A percentile compares a stretch with the other conserved stretches of the same genome.
Evolutionary conservation across 2,888 invertebrate species (phyloP).

Genomic region (Pammene aurita): DNA sequence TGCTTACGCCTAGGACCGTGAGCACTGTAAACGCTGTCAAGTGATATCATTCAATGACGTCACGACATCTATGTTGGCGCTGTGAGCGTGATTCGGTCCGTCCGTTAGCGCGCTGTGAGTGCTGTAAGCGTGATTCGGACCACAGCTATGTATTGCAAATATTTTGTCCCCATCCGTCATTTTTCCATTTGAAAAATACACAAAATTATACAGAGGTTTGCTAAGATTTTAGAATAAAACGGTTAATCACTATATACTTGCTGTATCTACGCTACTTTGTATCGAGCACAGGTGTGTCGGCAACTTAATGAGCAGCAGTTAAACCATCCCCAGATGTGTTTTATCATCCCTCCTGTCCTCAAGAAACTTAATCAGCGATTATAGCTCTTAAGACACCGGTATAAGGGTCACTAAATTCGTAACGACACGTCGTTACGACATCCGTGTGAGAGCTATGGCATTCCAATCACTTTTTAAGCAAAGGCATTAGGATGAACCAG

Average conservation of each 20-base stretch:
- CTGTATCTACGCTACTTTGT: conserved; percentile 5
- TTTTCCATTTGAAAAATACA: too few relatives aligned
- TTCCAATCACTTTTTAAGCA: not conserved
- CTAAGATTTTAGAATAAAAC: too few relatives aligned
- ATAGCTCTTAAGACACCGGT: conserved; percentile 23
- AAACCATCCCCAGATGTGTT: conserved; percentile 38
- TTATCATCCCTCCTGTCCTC: conserved; percentile 33
- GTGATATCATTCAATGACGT: too few relatives aligned
- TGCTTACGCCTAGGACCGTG: too few relatives aligned
- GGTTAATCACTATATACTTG: not conserved
- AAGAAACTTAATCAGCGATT: conserved; percentile 24
- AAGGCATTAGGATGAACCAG: not conserved
- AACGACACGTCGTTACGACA: conserved; percentile 30
- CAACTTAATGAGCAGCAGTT: conserved; percentile 36
- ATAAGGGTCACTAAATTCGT: conserved; percentile 39
- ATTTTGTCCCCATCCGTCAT: too few relatives aligned
- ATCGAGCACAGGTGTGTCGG: conserved; percentile 32
- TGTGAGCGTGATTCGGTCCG: too few relatives aligned
- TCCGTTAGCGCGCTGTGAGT: too few relatives aligned
- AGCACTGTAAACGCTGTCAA: too few relatives aligned
- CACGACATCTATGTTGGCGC: too few relatives aligned
- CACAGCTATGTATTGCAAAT: too few relatives aligned
- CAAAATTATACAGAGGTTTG: too few relatives aligned
- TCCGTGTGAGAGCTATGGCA: conserved; percentile 10
- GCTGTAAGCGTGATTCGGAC: too few relatives aligned